Evolutionary conservation across 2,113 vertebrate species (phyloP).

Genomic region (Rynchops niger): DNA sequence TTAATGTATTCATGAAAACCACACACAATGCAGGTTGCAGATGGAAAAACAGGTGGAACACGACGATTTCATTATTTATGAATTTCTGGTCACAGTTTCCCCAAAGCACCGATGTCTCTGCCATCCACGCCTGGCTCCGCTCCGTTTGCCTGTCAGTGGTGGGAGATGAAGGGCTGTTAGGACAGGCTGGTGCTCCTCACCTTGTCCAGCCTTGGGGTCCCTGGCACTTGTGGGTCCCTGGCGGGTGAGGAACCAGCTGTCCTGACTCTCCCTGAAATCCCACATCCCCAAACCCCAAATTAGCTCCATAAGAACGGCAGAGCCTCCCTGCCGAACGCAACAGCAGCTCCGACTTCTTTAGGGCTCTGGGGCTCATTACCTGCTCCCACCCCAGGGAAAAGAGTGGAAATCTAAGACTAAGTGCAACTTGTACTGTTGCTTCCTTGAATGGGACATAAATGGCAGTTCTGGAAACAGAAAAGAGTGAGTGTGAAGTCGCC

Average conservation of each 20-base stretch:
- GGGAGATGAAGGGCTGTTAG: not conserved
- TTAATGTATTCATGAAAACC: conserved; percentile 20
- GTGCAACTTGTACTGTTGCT: not conserved
- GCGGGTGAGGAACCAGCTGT: not conserved
- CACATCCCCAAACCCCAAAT: not conserved
- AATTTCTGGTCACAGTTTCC: not conserved
- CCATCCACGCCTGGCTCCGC: not conserved
- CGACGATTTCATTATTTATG: not conserved
- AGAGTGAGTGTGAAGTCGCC: not conserved
- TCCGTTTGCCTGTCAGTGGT: rapidly evolving
- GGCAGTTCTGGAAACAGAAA: not conserved
- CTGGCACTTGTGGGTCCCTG: rapidly evolving
- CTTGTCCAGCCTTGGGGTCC: not conserved
- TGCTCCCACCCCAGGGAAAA: not conserved
- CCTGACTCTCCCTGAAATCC: not conserved
- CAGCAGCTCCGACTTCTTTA: rapidly evolving
- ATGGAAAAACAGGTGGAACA: not conserved
- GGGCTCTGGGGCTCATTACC: not conserved
- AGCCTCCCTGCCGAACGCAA: not conserved
- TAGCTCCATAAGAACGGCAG: not conserved
- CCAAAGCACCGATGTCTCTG: not conserved
- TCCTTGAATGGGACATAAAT: not conserved
- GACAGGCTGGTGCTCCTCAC: not conserved
- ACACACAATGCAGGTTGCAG: not conserved
- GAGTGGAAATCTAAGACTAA: not conserved